Evolutionary conservation across 2,888 invertebrate genomes (phyloP), one percentile per base, ranked within the genome.

Genomic region (Ormyrus pomaceus): DNA sequence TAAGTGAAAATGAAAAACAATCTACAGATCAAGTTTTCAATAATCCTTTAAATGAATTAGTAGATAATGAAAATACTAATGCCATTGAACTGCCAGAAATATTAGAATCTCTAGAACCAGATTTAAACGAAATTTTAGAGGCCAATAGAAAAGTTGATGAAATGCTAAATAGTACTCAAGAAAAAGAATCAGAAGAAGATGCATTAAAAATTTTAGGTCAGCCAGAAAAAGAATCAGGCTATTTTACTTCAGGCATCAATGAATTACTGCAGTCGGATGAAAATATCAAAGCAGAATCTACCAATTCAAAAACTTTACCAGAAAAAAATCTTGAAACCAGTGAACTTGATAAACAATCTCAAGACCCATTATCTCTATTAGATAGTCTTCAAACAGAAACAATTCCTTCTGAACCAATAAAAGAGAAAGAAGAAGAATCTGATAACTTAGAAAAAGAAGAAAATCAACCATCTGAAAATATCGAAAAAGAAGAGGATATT

Each of bases 401-500:
- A 65, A 56, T 59, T 45, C 7, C 34, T 34, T 3, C 11, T 68
- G 58, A 70, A 10, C 9, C 58, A 58, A 34, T 69, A 58, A 73
- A 69, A 53, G 50, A 56, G 45, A 7, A 68, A 65, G 59, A 13
- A 46, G 55, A 59, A 66, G 50, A 59, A 69, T 9, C 46, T n/a
- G 73, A 56, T 19, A 13, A 11, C 34, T 34, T 34, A 58, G 53
- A 73, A 64, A 73, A 69, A 53, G 50, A 56, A 51, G 10, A 68
- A 65, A 65, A 50, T 58, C 55, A 59, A 66, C 34, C 51, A 69
- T 9, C 46, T n/a, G 73, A 56, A 45, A 13, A 11, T 48, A 11
- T 9, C 7, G 65, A 69, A 71, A 82, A 71, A 66, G 58, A 71
- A 19, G 62, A 82, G n/a, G 69, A 80, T 65, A 75, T 78, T 34